Conservation (phyloP, 2,888 invertebrate species). For the Piscicola geometra region DNA sequence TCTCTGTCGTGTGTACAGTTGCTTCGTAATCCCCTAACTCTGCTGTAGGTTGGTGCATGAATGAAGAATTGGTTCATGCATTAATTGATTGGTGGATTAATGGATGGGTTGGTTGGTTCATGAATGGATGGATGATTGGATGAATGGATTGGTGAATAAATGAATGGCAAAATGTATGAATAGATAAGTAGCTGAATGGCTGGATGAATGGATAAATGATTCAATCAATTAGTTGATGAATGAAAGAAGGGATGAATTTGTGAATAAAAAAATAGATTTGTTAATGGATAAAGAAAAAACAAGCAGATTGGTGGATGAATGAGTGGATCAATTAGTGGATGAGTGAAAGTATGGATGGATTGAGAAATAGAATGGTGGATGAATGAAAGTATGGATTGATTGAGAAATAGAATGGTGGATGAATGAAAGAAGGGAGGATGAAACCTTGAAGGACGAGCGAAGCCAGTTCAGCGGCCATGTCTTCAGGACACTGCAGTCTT, state of each 20-base stretch:
- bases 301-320: neutral
- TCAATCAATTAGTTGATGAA: neutral
- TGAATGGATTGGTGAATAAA: neutral
- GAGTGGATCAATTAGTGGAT: neutral
- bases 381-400: neutral
- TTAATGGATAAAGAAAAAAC: neutral
- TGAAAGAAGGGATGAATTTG: neutral
- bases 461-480: slow-evolving; percentile 80
- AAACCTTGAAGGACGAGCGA: slow-evolving; percentile 86
- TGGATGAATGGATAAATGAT: neutral
- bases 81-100: neutral
- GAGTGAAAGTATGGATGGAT: neutral
- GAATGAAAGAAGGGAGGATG: neutral
- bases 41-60: slow-evolving; percentile 61
- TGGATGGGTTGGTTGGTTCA: too few relatives aligned
- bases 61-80: neutral
- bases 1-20: slow-evolving; percentile 83
- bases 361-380: neutral
- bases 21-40: slow-evolving; percentile 96
- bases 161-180: neutral
- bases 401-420: neutral
- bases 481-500: slow-evolving; percentile 79
- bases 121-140: slow-evolving; percentile 8
- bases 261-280: neutral
- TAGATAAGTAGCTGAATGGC: neutral